Evolutionary conservation across 2,888 invertebrate genomes (phyloP), one percentile per base, ranked within the genome.

Genomic region (Cryptosula pallasiana): DNA sequence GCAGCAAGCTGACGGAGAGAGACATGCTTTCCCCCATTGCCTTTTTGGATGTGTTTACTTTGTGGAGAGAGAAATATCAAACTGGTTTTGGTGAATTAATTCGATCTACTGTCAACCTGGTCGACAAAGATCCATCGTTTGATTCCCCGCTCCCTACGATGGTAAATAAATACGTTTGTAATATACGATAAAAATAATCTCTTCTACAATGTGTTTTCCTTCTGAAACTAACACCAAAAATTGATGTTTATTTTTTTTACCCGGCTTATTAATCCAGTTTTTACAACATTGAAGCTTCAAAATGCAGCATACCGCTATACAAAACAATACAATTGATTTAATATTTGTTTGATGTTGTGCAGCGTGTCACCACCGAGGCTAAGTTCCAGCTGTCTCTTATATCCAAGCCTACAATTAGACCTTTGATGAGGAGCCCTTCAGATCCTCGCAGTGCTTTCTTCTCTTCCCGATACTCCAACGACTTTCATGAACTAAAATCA

Each of bases 391-490:
- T 63, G 32, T 27, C 63, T 2, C 27, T 63, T 5, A 63, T 63
- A 27, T 29, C 32, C 9, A 63, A 27, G 9, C 63, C 63, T 25
- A 3, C 63, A 3, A 27, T 63, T 9, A 27, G 13, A 13, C 32
- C 63, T 63, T 32, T 63, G 63, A 63, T 63, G 63, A 27, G 63
- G n/a, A 32, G 5, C 3, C 32, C 63, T 3, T 63, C 63, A 32
- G 63, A 63, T 63, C 63, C 63, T 2, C 9, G 27, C 5, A 63
- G 63, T 32, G 25, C 63, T 2, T 63, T 63, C 32, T 70, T 70
- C 70, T 36, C 55, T 25, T 70, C 70, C 16, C 70, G 70, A 1
- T 70, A 70, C 55, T 36, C 70, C 45, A 54, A 29, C 29, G 70
- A 70, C 27, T 70, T 70, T 45, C n/a, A 70, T 54, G 70, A 70